Evolutionary conservation across 2,797 vertebrate genomes (phyloP), one percentile per base, ranked within the genome.

Genomic region (Crenuchus spilurus): DNA sequence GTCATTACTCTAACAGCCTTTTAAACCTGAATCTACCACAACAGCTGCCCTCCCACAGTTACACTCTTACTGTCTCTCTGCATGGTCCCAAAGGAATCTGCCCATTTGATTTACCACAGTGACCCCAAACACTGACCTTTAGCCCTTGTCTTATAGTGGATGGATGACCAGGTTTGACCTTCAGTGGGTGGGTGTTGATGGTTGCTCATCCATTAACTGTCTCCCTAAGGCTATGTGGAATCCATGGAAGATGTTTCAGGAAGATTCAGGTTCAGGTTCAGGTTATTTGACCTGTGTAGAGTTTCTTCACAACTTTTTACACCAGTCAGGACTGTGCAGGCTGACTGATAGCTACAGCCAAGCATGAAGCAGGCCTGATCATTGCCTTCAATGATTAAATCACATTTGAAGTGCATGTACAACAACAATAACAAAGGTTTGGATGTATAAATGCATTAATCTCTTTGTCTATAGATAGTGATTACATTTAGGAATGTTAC

Each of bases 51-150:
- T 49, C 30, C 60, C 48, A n/a, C 37, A 30, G 10, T 5, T 28
- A 54, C 48, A 54, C 14, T 26, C 20, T 58, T 28, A 13, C 42
- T 71, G n/a, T 62, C 44, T 39, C 31, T 49, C 35, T 28, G n/a
- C 18, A 8, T 39, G 4, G 49, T 24, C 20, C 20, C 41, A 30
- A 30, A 30, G 20, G 49, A 58, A 62, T 69, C 14, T 37, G 52
- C 41, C 39, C 14, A 16, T 44, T 42, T 4, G 14, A 51, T n/a
- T 41, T 30, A 48, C 7, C 14, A 31, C 5, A 8, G 24, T 41
- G 52, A 69, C 31, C n/a, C 22, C 10, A n/a, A 48, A 33, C 65
- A 39, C n/a, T 73, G 48, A 69, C 60, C 70, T 48, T 13, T 61
- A 16, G 35, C 16, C 51, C 33, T 46, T 41, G 49, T 49, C 26